These are phyloP conservation scores for Sinocyclocheilus anophthalmus DNA, from an alignment of 2,113 vertebrate species.

Conservation along the genomic window DNA sequence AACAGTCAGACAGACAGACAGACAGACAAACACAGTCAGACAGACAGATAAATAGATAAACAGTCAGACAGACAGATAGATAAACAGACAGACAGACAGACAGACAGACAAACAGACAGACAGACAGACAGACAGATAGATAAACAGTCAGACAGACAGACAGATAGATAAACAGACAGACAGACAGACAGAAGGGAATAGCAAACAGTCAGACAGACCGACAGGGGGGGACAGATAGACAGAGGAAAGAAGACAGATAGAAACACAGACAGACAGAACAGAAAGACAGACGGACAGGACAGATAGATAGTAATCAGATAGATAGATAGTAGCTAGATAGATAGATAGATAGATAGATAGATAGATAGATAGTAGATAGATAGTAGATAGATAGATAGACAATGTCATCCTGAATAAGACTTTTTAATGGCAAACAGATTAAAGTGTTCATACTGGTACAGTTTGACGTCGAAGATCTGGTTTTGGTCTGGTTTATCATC, in stretches of 20 bases:
- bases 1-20: too few species aligned
- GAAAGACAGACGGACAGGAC: background rate
- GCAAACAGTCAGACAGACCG: background rate
- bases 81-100: too few species aligned
- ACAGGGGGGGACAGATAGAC: background rate
- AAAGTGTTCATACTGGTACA: constrained; percentile 71
- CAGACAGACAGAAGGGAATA: background rate
- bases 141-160: background rate
- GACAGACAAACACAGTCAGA: too few species aligned
- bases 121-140: background rate
- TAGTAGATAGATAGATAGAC: background rate
- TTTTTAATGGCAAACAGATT: too few species aligned
- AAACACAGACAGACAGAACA: background rate
- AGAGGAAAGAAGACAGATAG: background rate
- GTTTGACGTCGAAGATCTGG: constrained; percentile 75
- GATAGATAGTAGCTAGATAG: background rate
- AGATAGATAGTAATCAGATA: background rate
- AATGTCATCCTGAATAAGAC: background rate
- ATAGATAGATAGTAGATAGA: background rate
- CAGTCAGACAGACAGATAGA: too few species aligned
- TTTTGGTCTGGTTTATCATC: constrained; percentile 72
- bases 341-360: background rate
- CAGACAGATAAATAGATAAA: too few species aligned
- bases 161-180: background rate
- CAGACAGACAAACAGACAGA: background rate